Evolutionary conservation across 2,888 invertebrate species (phyloP), one percentile per base, ranked within the genome.

Genomic region (Rhyacophila evoluta): DNA sequence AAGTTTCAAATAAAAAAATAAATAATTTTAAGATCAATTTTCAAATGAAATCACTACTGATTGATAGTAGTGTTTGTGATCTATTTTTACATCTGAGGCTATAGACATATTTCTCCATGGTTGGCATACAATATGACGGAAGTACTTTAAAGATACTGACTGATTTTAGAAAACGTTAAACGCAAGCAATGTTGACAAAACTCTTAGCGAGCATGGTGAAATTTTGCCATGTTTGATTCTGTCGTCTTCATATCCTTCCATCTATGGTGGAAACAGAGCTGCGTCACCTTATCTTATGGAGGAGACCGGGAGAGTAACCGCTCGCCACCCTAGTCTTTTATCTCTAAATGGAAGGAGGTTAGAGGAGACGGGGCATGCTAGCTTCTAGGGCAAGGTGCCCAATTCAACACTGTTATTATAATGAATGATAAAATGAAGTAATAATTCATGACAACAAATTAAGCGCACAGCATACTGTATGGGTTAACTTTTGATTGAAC

Each of bases 201-300:
- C 19, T 19, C 6, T 10, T 19, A 19, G 8, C 1, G 15, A 8
- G 41, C 10, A 19, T 55, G 2, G 2, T 55, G 25, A 8, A 10
- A 12, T 10, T 25, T 55, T 55, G 19, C 10, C 55, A 25, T 19
- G 15, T 55, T 55, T 55, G 55, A 19, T 55, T 25, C 55, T 2
- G 55, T 2, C 19, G 55, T 55, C 8, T 55, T 55, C 2, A 8
- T 55, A 55, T 55, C 55, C 41, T 19, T 12, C 55, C 25, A 55
- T 55, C 55, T 55, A 55, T 10, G 55, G 19, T 55, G 55, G 55
- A 19, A 19, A 55, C 55, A 55, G 1, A 55, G 19, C 55, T 36
- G 39, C 67, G 68, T 77, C 72, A 77, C 68, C 77, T 77, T 77
- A 72, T 77, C 77, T 72, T 11, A 10, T n/a, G 29, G 38, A 11